Percentiles rank a stretch among this genome's conserved stretches.
Conservation (phyloP, 2,113 vertebrate species). For the Ivindomyrus marchei region DNA sequence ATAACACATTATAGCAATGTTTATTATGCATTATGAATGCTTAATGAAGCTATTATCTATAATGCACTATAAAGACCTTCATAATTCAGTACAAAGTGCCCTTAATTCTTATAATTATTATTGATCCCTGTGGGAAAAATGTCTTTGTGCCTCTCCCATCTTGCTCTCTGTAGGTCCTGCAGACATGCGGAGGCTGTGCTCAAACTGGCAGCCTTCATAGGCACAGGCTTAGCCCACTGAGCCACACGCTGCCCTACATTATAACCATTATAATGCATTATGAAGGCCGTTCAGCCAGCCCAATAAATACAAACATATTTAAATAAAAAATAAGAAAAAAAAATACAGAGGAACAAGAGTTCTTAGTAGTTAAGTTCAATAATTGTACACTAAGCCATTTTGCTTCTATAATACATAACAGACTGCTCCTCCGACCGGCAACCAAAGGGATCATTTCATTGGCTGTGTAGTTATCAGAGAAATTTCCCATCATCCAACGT, state of each 20-base stretch:
- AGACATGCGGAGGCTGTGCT: too few relatives aligned
- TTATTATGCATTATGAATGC: neutral
- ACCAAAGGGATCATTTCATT: neutral
- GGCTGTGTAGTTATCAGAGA: neutral
- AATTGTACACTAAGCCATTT: conserved; percentile 15
- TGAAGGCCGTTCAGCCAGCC: conserved; percentile 5
- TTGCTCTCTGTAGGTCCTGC: too few relatives aligned
- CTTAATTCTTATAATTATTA: neutral
- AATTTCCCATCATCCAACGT: neutral
- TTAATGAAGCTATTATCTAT: neutral
- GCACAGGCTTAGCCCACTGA: too few relatives aligned
- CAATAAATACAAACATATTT: conserved; percentile 25
- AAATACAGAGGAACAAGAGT: neutral
- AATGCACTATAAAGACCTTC: neutral
- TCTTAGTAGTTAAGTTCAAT: conserved; percentile 21
- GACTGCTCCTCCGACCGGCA: neutral
- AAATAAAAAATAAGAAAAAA: conserved; percentile 10
- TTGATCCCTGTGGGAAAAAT: too few relatives aligned
- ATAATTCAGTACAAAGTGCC: neutral
- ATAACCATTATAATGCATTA: neutral
- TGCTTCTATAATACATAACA: conserved; percentile 21
- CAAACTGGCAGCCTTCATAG: too few relatives aligned
- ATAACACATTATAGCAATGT: neutral
- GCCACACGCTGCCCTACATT: too few relatives aligned
- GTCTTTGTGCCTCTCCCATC: too few relatives aligned